Base-by-base conservation (phyloP, 2,888 invertebrate species). In the Drosophila multiciliata region DNA sequence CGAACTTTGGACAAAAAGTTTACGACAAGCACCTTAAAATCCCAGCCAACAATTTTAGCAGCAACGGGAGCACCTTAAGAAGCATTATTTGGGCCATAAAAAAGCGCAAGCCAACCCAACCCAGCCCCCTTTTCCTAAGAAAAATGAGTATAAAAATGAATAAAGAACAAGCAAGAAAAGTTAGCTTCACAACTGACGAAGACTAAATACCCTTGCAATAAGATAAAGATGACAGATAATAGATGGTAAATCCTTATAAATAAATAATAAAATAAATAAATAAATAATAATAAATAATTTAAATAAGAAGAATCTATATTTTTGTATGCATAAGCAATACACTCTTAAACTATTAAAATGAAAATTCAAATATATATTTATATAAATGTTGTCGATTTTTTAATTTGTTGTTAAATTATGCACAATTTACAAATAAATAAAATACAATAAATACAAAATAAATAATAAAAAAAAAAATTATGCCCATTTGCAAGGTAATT, bases 31-130 rank as follows among this genome's bases (percentile, higher is more conserved):
- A 71, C 60, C 80, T 80, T 75, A 75, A 80, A 80, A 78, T 78
- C 72, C 76, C 63, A 80, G 58, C 74, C 62, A 71, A 71, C 60
- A 55, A 67, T 67, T 68, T 67, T 45, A 65, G 57, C 57, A 71
- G 20, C 57, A 75, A 62, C 63, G 55, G 38, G 61, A 69, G 52
- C 80, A 71, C 80, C 80, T 75, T 80, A 80, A 80, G 77, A 62
- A 80, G 71, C 77, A 77, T 77, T 80, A 80, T 77, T 77, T 66
- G 80, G 80, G 71, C 66, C 80, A 78, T 75, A 71, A 78, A 75
- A 80, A 80, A 58, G 20, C 65, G 70, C 59, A 69, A 79, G 75
- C 70, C 65, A 52, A 15, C 15, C 20, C 45, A 20, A 15, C 1
- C 20, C n/a, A n/a, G 2, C 7, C 50, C 26, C 12, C 38, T 12